Conservation (phyloP, 2,113 vertebrate genomes). For the Plotosus lineatus region DNA sequence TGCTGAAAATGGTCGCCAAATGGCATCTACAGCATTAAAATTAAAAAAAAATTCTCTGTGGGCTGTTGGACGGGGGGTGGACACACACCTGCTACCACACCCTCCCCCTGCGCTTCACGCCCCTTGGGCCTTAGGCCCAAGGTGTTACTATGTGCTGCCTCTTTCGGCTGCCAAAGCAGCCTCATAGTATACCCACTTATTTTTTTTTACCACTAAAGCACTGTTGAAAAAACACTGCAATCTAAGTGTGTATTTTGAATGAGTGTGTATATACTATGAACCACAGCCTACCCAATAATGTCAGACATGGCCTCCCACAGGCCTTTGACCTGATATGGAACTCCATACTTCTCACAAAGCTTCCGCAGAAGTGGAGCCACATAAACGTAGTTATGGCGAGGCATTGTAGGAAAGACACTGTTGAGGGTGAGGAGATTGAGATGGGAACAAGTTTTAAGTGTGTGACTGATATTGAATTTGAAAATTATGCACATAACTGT, state of each 20-base stretch:
- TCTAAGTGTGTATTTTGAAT: neutral
- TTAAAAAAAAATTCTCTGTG: too few relatives aligned
- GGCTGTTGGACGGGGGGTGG: too few relatives aligned
- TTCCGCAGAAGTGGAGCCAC: conserved; percentile 82
- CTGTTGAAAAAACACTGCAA: neutral
- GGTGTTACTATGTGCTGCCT: too few relatives aligned
- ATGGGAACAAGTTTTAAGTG: neutral
- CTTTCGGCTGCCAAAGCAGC: too few relatives aligned
- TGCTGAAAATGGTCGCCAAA: too few relatives aligned
- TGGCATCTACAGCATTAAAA: too few relatives aligned
- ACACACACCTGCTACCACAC: too few relatives aligned
- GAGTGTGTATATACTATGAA: neutral
- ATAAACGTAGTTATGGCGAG: conserved; percentile 88
- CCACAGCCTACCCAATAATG: conserved; percentile 73
- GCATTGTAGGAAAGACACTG: conserved; percentile 95
- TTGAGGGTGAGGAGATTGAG: neutral
- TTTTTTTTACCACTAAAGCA: too few relatives aligned
- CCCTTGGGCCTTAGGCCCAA: too few relatives aligned
- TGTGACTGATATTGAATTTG: neutral
- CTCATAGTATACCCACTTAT: too few relatives aligned
- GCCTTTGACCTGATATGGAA: conserved; percentile 84
- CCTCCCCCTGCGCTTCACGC: too few relatives aligned
- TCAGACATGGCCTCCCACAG: conserved; percentile 78
- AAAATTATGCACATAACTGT: neutral
- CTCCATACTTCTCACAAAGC: conserved; percentile 83